These are phyloP conservation scores for Anguilla marmorata DNA, from an alignment of 2,797 vertebrate species.

Conservation along the genomic window DNA sequence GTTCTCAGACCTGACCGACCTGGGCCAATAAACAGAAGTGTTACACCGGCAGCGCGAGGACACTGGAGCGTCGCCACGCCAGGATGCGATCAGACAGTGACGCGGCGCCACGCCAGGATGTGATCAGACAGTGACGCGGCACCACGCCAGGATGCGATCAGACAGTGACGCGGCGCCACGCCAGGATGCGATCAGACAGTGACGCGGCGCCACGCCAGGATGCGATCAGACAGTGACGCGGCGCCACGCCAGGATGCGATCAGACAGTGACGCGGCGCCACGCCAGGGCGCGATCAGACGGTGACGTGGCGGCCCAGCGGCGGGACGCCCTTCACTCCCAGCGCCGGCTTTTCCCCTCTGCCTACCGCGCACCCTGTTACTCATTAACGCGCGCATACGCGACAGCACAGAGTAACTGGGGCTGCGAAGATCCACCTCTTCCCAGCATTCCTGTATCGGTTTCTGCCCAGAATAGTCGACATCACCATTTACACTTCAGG, in stretches of 20 bases:
- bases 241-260: not conserved
- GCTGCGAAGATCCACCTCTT: not conserved
- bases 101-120: no score
- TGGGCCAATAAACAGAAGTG: not conserved
- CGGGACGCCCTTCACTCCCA: not conserved
- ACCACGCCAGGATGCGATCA: not conserved
- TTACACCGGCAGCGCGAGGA: not conserved
- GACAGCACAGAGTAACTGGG: not conserved
- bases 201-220: not conserved
- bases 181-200: not conserved
- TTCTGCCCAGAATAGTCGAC: not conserved
- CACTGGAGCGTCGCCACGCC: not conserved
- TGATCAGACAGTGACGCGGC: no score
- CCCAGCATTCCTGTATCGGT: not conserved
- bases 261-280: not conserved
- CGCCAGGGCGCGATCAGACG: not conserved
- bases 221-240: not conserved
- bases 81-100: not conserved
- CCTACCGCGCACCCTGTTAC: not conserved
- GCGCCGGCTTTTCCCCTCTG: not conserved
- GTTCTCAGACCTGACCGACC: not conserved
- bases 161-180: not conserved
- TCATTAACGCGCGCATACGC: not conserved
- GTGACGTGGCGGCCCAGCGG: not conserved
- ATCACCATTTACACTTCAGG: not conserved